phyloP scores from a whole-genome alignment of 2,113 vertebrate species.

The Candoia aspera region DNA sequence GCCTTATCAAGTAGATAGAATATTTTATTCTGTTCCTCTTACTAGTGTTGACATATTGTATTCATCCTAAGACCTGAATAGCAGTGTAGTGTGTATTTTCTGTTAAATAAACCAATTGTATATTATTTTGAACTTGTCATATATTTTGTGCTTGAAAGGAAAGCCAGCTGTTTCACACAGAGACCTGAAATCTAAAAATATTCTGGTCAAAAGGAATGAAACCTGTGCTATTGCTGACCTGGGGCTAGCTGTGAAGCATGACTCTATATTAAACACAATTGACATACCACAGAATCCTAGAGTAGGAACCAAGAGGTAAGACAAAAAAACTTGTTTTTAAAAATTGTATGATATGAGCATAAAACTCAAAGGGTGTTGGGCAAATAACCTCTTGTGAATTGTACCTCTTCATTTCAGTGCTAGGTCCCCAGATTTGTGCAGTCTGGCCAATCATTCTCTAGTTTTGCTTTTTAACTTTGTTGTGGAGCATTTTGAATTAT shows the following conservation, averaged over 20 bases:
- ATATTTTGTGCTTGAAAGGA: constrained; percentile 70
- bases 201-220: constrained; percentile 94
- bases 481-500: neutral
- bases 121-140: neutral
- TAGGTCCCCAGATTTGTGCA: neutral
- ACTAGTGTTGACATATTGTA: neutral
- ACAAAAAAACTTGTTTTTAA: neutral
- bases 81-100: neutral
- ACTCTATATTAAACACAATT: constrained; percentile 88
- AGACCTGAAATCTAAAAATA: constrained; percentile 98
- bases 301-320: constrained; percentile 93
- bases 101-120: neutral
- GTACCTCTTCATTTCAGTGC: neutral
- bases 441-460: too few relatives aligned
- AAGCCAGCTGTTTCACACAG: constrained; percentile 97
- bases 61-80: neutral
- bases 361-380: neutral
- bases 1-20: neutral
- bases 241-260: constrained; percentile 93
- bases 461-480: neutral
- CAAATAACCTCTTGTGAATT: neutral
- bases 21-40: neutral
- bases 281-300: constrained; percentile 92
- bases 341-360: neutral
- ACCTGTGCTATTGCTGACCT: constrained; percentile 93